Evolutionary conservation across 2,888 invertebrate species (phyloP).

Genomic region (Xiphydria camelus): DNA sequence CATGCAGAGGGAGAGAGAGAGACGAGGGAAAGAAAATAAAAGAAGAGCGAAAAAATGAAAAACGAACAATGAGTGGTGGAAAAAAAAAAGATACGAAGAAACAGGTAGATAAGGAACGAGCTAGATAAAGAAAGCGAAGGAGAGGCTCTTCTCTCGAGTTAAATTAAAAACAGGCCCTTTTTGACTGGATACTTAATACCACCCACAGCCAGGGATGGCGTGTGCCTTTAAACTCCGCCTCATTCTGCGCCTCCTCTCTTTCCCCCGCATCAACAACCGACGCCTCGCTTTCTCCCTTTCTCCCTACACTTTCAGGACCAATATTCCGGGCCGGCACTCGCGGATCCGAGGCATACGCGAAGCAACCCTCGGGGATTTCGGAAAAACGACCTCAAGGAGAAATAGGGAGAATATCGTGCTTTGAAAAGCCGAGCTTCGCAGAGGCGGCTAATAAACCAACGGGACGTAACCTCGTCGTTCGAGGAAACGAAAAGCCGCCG

Average conservation of each 20-base stretch:
- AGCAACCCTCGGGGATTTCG: too few species aligned
- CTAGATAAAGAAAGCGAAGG: conserved; percentile 6
- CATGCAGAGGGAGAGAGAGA: not conserved
- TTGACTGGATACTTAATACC: conserved; percentile 18
- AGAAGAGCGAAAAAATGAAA: not conserved
- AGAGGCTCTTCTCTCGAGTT: conserved; percentile 13
- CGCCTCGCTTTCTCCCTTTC: not conserved
- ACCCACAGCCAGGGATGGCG: conserved; percentile 14
- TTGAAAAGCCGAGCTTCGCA: too few species aligned
- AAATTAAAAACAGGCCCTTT: conserved; percentile 19
- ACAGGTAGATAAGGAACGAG: not conserved
- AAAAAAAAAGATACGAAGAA: not conserved
- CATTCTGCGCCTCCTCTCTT: conserved; percentile 8
- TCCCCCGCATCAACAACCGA: not conserved
- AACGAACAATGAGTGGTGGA: not conserved
- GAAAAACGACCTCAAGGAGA: too few species aligned
- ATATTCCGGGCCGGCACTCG: too few species aligned
- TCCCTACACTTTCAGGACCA: too few species aligned
- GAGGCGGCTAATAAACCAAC: too few species aligned
- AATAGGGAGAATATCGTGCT: too few species aligned
- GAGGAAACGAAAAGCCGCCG: too few species aligned
- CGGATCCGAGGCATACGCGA: too few species aligned
- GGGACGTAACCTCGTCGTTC: too few species aligned
- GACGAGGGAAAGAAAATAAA: not conserved
- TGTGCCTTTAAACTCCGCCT: conserved; percentile 14